phyloP scores from a whole-genome alignment of 2,888 invertebrate genomes.

The Sipha maydis region DNA sequence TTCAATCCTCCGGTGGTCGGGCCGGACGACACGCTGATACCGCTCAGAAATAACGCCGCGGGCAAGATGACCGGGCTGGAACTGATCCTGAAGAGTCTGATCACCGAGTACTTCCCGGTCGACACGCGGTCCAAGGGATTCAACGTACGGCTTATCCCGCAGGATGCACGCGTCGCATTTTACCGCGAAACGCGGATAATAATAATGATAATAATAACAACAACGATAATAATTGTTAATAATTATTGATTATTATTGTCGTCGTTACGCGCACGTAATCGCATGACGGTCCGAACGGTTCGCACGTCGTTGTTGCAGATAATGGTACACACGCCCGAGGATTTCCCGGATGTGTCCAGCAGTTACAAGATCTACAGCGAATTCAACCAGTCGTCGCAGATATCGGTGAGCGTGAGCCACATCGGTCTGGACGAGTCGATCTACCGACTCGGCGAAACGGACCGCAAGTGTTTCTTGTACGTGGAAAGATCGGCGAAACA shows the following conservation, averaged over 20 bases:
- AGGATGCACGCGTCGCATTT: no score
- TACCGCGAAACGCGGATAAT: no score
- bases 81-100: slow-evolving; percentile 54
- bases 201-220: no score
- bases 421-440: slow-evolving; percentile 58
- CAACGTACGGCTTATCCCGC: slow-evolving; percentile 39
- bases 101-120: slow-evolving; percentile 57
- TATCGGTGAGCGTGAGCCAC: slow-evolving; percentile 58
- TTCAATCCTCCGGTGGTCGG: slow-evolving; percentile 55
- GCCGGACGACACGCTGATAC: slow-evolving; percentile 33
- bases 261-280: no score
- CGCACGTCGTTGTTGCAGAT: slow-evolving; percentile 34
- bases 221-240: no score
- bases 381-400: slow-evolving; percentile 50
- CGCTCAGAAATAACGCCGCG: slow-evolving; percentile 62
- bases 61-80: slow-evolving; percentile 62
- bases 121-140: slow-evolving; percentile 48
- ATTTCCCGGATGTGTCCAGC: slow-evolving; percentile 62
- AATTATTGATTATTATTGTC: no score
- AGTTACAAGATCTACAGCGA: slow-evolving; percentile 57
- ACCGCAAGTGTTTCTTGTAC: slow-evolving; percentile 59
- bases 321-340: slow-evolving; percentile 63
- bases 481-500: background rate
- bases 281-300: no score
- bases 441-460: slow-evolving; percentile 22